phyloP scores from a whole-genome alignment of 2,797 vertebrate species.

The Micrastur ruficollis region DNA sequence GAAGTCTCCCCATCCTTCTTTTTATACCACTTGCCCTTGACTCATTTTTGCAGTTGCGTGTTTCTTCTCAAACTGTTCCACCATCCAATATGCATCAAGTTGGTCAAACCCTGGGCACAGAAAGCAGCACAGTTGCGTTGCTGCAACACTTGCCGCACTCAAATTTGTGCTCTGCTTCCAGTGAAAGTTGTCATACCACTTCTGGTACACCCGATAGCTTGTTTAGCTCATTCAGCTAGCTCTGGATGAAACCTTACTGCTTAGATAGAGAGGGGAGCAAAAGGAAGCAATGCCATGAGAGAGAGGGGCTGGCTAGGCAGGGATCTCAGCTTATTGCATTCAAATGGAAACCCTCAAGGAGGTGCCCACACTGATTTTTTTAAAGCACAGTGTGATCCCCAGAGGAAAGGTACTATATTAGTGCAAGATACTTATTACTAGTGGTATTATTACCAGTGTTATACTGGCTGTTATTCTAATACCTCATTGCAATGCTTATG shows the following conservation, averaged over 20 bases:
- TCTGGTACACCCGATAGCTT: neutral
- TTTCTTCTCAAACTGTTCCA: neutral
- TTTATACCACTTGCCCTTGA: neutral
- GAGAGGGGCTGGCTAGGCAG: neutral
- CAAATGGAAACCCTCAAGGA: neutral
- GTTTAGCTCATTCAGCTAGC: neutral
- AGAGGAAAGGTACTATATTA: neutral
- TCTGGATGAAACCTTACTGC: neutral
- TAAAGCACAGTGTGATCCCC: neutral
- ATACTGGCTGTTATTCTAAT: neutral
- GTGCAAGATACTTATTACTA: neutral
- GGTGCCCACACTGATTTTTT: neutral
- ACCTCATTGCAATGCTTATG: neutral
- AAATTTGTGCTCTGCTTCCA: neutral
- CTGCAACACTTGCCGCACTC: fast-evolving
- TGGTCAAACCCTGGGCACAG: neutral
- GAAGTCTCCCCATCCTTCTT: neutral
- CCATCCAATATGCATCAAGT: neutral
- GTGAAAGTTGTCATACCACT: neutral
- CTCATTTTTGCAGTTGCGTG: neutral
- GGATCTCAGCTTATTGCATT: neutral
- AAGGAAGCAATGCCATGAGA: neutral
- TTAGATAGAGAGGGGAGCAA: neutral
- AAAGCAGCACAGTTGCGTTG: neutral
- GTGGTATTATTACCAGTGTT: neutral